A percentile compares a stretch with the other conserved stretches of the same genome.
Conservation (phyloP, 2,888 invertebrate species). For the Notodonta dromedarius region DNA sequence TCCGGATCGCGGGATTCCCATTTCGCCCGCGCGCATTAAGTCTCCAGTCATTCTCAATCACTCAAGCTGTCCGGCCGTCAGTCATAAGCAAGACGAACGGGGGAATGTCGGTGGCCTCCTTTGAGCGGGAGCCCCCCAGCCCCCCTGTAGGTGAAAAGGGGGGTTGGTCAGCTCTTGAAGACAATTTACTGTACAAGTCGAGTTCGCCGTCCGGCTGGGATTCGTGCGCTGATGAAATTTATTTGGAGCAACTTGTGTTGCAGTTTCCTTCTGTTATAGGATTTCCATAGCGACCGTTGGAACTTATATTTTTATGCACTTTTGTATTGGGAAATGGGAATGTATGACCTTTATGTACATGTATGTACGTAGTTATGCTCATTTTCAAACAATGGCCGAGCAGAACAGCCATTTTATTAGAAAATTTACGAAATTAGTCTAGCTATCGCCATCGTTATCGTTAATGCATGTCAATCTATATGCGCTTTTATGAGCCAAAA, state of each 20-base stretch:
- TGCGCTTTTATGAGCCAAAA: no score
- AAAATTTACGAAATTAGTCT: neutral
- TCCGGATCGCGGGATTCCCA: constrained; percentile 43
- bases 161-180: constrained; percentile 82
- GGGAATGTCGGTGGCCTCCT: constrained; percentile 75
- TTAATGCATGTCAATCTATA: no score
- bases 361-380: constrained; percentile 14
- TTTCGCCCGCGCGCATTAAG: constrained; percentile 80
- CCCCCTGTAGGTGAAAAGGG: constrained; percentile 60
- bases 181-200: constrained; percentile 81
- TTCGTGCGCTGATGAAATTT: constrained; percentile 77
- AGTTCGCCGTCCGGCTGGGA: constrained; percentile 67
- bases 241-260: constrained; percentile 72
- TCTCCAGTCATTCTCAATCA: constrained; percentile 83
- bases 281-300: constrained; percentile 58
- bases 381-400: neutral
- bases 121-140: constrained; percentile 49
- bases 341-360: constrained; percentile 37
- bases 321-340: constrained; percentile 41
- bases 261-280: constrained; percentile 61
- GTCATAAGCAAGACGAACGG: constrained; percentile 83
- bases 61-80: constrained; percentile 82
- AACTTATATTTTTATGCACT: constrained; percentile 48
- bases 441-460: no score
- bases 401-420: neutral